Base-by-base conservation (phyloP, 2,888 invertebrate species). In the Cheilosia pagana region DNA sequence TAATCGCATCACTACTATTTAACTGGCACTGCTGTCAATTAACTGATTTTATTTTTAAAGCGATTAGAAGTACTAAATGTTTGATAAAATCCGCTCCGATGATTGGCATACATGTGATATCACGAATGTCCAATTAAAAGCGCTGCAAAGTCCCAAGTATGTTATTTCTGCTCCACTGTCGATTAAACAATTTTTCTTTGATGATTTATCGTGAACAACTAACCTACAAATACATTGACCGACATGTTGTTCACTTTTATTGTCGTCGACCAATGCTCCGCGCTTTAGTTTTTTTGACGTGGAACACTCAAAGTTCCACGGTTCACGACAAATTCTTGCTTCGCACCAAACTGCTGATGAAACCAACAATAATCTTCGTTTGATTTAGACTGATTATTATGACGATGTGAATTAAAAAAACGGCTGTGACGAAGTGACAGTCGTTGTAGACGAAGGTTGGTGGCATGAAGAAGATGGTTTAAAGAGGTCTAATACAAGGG, bases 121-220 rank as follows among this genome's bases (percentile, higher is more conserved):
- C 1, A 82, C 0, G 59, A 86, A 86, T 5, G 65, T 79, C 72
- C 72, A 82, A 5, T 60, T 53, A 12, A 53, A 68, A 35, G 25
- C 43, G 3, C 62, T 43, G 5, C 60, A 19, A 2, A 70, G 53
- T 23, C 60, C 39, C 10, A 39, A 45, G 43, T 39, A n/a, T n/a
- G n/a, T n/a, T n/a, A 74, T 50, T 31, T 85, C 87, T n/a, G 85
- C 85, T 19, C 78, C 70, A 43, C 48, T 53, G 23, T 78, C 70
- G 16, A 70, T 57, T 3, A 55, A 14, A 31, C 62, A 62, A 14
- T 43, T 63, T 5, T 45, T 7, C 25, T 72, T 68, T 39, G 65
- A 70, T 35, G 50, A 77, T 41, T 74, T 72, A 55, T 77, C 74
- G 53, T 72, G 76, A 65, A 85, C 43, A 50, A 65, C 35, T 35